Evolutionary conservation across 2,888 invertebrate genomes (phyloP).

Genomic region (Ametastegia equiseti): DNA sequence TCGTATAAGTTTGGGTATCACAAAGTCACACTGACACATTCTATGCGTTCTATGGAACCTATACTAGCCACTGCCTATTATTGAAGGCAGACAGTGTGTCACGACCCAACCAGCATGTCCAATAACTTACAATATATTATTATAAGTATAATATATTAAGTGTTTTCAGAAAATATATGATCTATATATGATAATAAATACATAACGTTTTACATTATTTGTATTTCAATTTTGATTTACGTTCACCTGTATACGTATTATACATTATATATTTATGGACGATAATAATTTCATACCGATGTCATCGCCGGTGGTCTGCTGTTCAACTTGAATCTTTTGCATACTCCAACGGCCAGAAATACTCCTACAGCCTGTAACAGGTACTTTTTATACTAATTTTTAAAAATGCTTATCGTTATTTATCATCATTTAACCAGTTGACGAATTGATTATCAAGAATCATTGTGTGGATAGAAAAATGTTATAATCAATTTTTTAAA

Average conservation of each 20-base stretch:
- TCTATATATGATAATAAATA: conserved; percentile 72
- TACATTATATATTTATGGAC: not conserved
- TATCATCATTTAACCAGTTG: not conserved
- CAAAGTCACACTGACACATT: conserved; percentile 4
- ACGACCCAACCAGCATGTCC: conserved; percentile 64
- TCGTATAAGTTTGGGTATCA: conserved; percentile 39
- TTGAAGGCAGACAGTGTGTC: conserved; percentile 46
- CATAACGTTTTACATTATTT: conserved; percentile 47
- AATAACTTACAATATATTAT: conserved; percentile 70
- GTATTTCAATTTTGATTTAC: conserved; percentile 44
- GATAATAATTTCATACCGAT: too few relatives aligned
- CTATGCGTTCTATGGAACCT: conserved; percentile 14
- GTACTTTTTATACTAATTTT: not conserved
- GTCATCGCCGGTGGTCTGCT: not conserved
- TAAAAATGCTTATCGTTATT: not conserved
- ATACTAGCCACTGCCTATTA: conserved; percentile 24
- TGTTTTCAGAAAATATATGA: conserved; percentile 72
- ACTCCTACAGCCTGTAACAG: conserved; percentile 55
- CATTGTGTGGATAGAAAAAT: not conserved
- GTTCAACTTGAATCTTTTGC: conserved; percentile 55
- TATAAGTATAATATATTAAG: conserved; percentile 71
- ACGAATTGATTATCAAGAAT: not conserved
- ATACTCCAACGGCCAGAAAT: conserved; percentile 59
- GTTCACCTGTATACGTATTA: conserved; percentile 10
- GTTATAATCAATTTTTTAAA: not conserved